phyloP scores from a whole-genome alignment of 2,888 invertebrate species.

The Tenthredo livida region DNA sequence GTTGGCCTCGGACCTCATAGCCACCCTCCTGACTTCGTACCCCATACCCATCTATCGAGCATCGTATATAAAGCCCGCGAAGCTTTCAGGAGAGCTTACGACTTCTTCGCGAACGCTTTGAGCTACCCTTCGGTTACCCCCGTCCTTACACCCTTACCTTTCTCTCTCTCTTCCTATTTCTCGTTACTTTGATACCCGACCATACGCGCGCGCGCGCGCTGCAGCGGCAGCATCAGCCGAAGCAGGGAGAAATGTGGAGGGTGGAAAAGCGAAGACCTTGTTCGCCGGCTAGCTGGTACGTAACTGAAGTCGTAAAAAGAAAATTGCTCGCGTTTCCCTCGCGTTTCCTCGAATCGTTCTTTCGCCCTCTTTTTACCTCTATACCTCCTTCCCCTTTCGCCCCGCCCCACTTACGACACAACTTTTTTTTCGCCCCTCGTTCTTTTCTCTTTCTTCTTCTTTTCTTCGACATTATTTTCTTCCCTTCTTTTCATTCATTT shows the following conservation, averaged over 20 bases:
- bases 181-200: constrained; percentile 41
- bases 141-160: neutral
- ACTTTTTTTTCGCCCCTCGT: neutral
- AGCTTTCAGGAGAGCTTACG: constrained; percentile 52
- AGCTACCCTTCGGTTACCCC: constrained; percentile 35
- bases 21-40: constrained; percentile 8
- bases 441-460: neutral
- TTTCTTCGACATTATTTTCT: neutral
- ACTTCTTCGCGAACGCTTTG: constrained; percentile 50
- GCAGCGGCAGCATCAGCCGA: neutral
- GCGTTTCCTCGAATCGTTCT: constrained; percentile 47
- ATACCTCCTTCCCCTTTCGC: constrained; percentile 4
- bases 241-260: neutral
- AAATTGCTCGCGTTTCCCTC: constrained; percentile 48
- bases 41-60: constrained; percentile 10
- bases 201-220: neutral
- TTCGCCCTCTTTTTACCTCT: constrained; percentile 13
- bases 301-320: constrained; percentile 51
- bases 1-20: neutral
- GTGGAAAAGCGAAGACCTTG: constrained; percentile 36
- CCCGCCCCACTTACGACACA: constrained; percentile 6
- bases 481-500: neutral
- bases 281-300: constrained; percentile 34
- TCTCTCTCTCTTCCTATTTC: constrained; percentile 15
- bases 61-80: constrained; percentile 27